These are phyloP conservation scores for Trachelus troglodyta DNA, from an alignment of 2,888 invertebrate genomes.

Conservation along the genomic window DNA sequence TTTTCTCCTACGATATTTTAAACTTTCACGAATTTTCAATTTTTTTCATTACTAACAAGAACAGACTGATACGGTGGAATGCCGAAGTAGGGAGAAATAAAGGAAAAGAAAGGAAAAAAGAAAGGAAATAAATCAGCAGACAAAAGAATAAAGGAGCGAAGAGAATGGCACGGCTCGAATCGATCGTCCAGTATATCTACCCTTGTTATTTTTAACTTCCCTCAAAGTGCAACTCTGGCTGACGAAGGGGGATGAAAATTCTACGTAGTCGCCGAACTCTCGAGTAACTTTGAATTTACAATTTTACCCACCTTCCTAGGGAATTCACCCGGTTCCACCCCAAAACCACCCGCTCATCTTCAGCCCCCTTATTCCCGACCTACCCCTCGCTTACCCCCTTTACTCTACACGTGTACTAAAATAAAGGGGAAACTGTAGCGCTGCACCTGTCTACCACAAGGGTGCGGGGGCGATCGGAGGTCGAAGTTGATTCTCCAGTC, in stretches of 20 bases:
- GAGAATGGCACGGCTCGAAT: slow-evolving; percentile 1
- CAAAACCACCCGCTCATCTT: background rate
- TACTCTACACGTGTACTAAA: background rate
- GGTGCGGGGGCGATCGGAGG: no score
- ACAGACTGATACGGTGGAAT: background rate
- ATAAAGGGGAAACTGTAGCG: background rate
- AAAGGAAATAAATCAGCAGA: background rate
- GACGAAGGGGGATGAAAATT: background rate
- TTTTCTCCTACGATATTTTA: no score
- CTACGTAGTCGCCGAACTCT: background rate
- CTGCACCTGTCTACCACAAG: background rate
- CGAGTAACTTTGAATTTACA: background rate
- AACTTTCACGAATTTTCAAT: background rate
- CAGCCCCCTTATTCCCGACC: no score
- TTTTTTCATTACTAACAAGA: background rate
- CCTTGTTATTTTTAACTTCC: background rate
- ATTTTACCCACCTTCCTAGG: background rate
- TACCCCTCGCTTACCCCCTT: no score
- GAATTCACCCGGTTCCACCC: background rate
- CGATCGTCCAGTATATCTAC: slow-evolving; percentile 1
- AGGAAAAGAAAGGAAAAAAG: slow-evolving; percentile 15
- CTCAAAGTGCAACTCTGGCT: background rate
- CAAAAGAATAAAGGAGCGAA: slow-evolving; percentile 9
- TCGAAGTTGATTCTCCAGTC: background rate
- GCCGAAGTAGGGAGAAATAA: slow-evolving; percentile 6